Evolutionary conservation across 1,140 invertebrate genomes (phyloP), one percentile per base, ranked within the genome.

Genomic region (Notospermus geniculatus): DNA sequence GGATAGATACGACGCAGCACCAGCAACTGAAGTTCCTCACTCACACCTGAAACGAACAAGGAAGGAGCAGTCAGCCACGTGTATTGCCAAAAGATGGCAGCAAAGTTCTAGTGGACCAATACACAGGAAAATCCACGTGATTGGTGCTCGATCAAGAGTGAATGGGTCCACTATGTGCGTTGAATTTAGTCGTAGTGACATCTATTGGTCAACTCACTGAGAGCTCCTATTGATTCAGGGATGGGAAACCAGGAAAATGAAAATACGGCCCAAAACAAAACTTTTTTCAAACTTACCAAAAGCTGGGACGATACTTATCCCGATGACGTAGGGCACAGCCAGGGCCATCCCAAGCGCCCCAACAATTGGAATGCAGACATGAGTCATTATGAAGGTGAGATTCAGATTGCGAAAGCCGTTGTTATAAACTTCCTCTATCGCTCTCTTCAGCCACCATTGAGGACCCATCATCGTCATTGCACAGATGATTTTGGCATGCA

Each of bases 401-500:
- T 95, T 90, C 85, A 98, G 93, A 68, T 95, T 92, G 2, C 93
- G 83, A 36, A 98, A 87, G 1, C 97, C 97, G 75, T 97, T 93
- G 62, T 87, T 84, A 72, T 88, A 89, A 22, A 89, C 81, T 68
- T 91, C 87, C 78, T 99, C 96, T 50, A 98, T 89, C 1, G 91
- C 91, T 2, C 89, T 83, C 52, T 94, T 89, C 57, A 99, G 82
- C 76, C 89, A 88, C 90, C 95, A 98, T 75, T 98, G 94, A 0
- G 95, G 96, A 0, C 94, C 94, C 93, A 98, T 98, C 86, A 98
- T 91, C 0, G 92, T 94, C 2, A 97, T 82, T 1, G 93, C 96
- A 70, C 93, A 95, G n/a, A 95, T 90, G 61, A 98, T 98, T 84
- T 99, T 99, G 1, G 94, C 96, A 76, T 98, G 97, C 0, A 98